Percentiles rank a stretch among this genome's conserved stretches.
Evolutionary conservation across 1,140 invertebrate species (phyloP).

Genomic region (Temnothorax nylanderi): DNA sequence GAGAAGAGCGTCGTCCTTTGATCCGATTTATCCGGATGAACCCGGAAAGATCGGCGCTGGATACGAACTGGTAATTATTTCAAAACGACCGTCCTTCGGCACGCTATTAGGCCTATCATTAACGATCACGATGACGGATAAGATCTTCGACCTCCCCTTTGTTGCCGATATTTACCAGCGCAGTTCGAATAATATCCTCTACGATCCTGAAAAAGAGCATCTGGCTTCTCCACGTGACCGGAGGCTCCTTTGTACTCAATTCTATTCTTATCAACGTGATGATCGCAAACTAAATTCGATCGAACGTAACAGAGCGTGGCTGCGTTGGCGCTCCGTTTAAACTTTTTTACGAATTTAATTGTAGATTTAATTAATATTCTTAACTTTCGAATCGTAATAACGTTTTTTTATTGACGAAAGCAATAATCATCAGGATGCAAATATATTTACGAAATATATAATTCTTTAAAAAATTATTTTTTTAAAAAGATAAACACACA

Average conservation of each 20-base stretch:
- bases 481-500: background rate
- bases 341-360: background rate
- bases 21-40: slow-evolving; percentile 58
- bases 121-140: slow-evolving; percentile 75
- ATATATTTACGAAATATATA: background rate
- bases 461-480: background rate
- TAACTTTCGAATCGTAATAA: background rate
- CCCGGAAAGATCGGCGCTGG: slow-evolving; percentile 60
- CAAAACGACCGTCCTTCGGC: slow-evolving; percentile 73
- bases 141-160: slow-evolving; percentile 71
- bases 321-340: background rate
- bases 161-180: slow-evolving; percentile 71
- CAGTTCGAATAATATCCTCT: slow-evolving; percentile 67
- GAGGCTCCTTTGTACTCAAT: slow-evolving; percentile 61
- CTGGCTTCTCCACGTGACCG: slow-evolving; percentile 79
- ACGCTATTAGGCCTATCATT: slow-evolving; percentile 76
- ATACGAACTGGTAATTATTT: slow-evolving; percentile 77
- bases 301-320: slow-evolving; percentile 6
- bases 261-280: slow-evolving; percentile 47
- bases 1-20: slow-evolving; percentile 41
- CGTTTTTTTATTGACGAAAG: background rate
- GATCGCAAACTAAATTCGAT: slow-evolving; percentile 28
- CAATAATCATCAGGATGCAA: background rate
- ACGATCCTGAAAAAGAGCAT: slow-evolving; percentile 83
- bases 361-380: slow-evolving; percentile 1